Evolutionary conservation across 2,888 invertebrate species (phyloP).

Genomic region (Enchytraeus crypticus): DNA sequence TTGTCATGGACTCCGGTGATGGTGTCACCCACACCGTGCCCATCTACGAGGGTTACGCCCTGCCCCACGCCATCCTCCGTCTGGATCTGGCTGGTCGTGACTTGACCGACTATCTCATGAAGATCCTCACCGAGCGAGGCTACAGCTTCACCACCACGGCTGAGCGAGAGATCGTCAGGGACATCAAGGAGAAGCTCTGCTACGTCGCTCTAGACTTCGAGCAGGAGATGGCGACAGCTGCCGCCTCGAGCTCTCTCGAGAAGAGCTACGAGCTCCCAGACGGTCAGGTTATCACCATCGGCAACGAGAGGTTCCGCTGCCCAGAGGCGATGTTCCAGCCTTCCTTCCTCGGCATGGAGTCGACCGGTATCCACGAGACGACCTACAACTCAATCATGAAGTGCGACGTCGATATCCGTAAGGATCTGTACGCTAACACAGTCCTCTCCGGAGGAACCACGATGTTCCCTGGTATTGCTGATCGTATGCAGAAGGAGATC

Average conservation of each 20-base stretch:
- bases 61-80: conserved; percentile 93
- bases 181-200: conserved; percentile 75
- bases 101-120: conserved; percentile 93
- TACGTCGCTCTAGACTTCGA: conserved; percentile 46
- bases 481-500: conserved; percentile 95
- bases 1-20: conserved; percentile 87
- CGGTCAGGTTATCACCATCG: conserved; percentile 46
- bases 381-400: conserved; percentile 47
- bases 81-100: conserved; percentile 91
- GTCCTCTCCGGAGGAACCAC: conserved; percentile 86
- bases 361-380: conserved; percentile 44
- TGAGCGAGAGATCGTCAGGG: conserved; percentile 54
- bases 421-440: conserved; percentile 50
- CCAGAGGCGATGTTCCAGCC: conserved; percentile 46
- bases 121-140: conserved; percentile 57
- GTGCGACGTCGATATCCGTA: conserved; percentile 45
- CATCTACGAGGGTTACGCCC: conserved; percentile 85
- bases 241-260: conserved; percentile 39
- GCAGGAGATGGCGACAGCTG: conserved; percentile 44
- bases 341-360: conserved; percentile 44
- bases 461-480: conserved; percentile 94
- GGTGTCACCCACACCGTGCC: conserved; percentile 92
- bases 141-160: conserved; percentile 53
- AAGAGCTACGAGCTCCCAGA: conserved; percentile 47
- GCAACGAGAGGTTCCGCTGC: conserved; percentile 45